Evolutionary conservation across 2,888 invertebrate genomes (phyloP).

Genomic region (Phymatocera aterrima): DNA sequence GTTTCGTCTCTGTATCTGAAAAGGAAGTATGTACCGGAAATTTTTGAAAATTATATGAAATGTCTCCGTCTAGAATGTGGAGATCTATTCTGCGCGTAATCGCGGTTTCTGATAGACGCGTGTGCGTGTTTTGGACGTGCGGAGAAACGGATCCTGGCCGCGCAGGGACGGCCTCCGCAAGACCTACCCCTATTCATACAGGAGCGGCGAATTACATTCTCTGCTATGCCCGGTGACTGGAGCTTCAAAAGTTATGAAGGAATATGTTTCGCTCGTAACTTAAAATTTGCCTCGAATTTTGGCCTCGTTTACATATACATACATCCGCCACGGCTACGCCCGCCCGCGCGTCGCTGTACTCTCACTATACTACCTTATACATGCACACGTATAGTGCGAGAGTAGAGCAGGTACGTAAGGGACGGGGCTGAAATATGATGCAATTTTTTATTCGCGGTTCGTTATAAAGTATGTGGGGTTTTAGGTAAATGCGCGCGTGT

Average conservation of each 20-base stretch:
- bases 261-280: slow-evolving; percentile 45
- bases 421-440: slow-evolving; percentile 15
- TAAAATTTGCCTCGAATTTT: slow-evolving; percentile 38
- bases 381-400: no score
- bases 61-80: no score
- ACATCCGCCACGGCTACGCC: no score
- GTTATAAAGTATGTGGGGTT: neutral
- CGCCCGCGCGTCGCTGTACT: no score
- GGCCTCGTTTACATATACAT: neutral
- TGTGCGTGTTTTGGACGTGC: neutral
- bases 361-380: no score
- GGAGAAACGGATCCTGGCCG: slow-evolving; percentile 1
- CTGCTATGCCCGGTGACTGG: slow-evolving; percentile 37
- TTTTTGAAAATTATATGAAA: no score
- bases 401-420: neutral
- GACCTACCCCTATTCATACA: slow-evolving; percentile 28
- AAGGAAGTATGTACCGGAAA: no score
- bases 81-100: no score
- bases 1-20: no score
- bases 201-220: slow-evolving; percentile 40
- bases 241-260: slow-evolving; percentile 43
- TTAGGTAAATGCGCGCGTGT: neutral
- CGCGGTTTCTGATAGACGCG: neutral
- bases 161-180: neutral
- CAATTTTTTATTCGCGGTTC: slow-evolving; percentile 31